Base-by-base conservation (phyloP, 2,113 vertebrate genomes). In the Elanoides forficatus region DNA sequence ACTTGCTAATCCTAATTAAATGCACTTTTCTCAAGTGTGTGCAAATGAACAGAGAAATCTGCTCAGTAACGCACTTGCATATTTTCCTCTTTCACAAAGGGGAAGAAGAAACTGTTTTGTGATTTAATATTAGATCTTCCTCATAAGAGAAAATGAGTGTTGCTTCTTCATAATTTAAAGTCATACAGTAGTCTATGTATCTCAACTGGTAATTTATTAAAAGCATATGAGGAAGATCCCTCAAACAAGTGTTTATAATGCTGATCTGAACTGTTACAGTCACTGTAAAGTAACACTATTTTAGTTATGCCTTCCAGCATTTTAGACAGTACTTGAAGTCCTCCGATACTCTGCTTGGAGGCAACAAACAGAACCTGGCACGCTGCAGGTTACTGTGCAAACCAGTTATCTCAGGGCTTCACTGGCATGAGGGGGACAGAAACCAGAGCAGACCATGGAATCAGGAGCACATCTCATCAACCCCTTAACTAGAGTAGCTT, bases 1-100 rank as follows among this genome's bases (percentile, higher is more conserved):
- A 95, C 81, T 96, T 90, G 95, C 89, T 97, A 96, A 97, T 96
- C 96, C 95, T 97, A 96, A 96, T 96, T 97, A 97, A 97, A 96
- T 74, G 78, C 91, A 97, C 93, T 95, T 95, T 93, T 88, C 96
- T 95, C 95, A 95, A 95, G 91, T 90, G 93, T 82, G 94, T 95
- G 94, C 94, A 97, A 97, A 95, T 93, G 93, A 96, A 94, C 26
- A 93, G 91, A 96, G 91, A 95, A 96, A 95, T 96, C 89, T 95
- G 91, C 86, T 94, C 74, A 30, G 89, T 79, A 94, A 79, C 74
- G 4, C 67, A 63, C 86, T 94, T 62, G n/a, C 66, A 19, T 89
- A 91, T 96, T 96, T 96, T 52, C 81, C 74, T 66, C 52, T 73
- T 94, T 42, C 85, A 76, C 84, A 71, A 50, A 78, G 56, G 15